phyloP scores from a whole-genome alignment of 2,113 vertebrate species.

The Phrynocephalus versicolor region DNA sequence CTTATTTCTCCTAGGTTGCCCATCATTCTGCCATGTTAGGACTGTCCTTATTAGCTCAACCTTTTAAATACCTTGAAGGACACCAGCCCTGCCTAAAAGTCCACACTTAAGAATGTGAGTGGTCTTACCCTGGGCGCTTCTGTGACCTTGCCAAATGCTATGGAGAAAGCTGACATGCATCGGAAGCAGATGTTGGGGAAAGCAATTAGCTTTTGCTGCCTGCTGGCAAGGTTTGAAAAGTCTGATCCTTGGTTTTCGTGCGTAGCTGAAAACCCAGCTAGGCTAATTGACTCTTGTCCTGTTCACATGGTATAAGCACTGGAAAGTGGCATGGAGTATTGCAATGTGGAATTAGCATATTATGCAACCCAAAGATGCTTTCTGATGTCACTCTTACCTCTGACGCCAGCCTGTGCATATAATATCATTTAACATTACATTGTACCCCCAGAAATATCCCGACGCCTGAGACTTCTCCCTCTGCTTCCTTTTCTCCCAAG shows the following conservation, averaged over 20 bases:
- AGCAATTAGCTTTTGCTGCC: too few relatives aligned
- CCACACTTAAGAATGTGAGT: background rate
- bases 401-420: background rate
- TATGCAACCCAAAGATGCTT: constrained; percentile 31
- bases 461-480: background rate
- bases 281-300: background rate
- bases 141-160: background rate
- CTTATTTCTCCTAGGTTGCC: background rate
- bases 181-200: background rate
- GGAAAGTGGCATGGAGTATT: background rate
- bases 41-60: background rate
- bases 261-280: background rate
- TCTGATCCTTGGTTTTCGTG: background rate
- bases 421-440: background rate
- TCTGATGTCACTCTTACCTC: background rate
- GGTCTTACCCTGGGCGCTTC: background rate
- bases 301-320: constrained; percentile 7
- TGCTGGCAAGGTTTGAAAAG: background rate
- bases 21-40: background rate
- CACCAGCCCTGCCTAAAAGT: background rate
- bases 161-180: background rate
- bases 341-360: constrained; percentile 43
- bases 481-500: too few relatives aligned
- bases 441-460: background rate
- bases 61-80: background rate